Evolutionary conservation across 2,888 invertebrate genomes (phyloP).

Genomic region (Hirtodrosophila confusa): DNA sequence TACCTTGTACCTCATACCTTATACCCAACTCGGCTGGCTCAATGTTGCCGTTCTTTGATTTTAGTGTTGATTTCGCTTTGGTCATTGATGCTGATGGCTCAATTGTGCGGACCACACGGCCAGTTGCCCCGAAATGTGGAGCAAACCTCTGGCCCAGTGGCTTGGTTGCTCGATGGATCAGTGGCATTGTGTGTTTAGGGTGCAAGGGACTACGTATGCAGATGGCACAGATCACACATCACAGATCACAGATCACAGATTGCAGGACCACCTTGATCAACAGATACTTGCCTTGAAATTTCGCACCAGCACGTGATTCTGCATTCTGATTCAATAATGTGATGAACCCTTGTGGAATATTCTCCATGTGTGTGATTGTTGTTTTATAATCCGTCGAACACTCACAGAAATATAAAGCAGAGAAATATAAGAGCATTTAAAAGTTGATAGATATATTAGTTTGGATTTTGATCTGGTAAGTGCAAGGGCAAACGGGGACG

Average conservation of each 20-base stretch:
- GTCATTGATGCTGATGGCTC: constrained; percentile 73
- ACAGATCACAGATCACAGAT: constrained; percentile 3
- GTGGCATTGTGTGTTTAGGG: constrained; percentile 14
- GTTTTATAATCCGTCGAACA: too few species aligned
- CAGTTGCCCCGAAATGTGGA: constrained; percentile 68
- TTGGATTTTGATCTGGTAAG: too few species aligned
- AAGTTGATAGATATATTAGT: too few species aligned
- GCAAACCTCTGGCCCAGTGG: constrained; percentile 16
- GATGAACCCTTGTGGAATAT: too few species aligned
- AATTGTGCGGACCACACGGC: constrained; percentile 71
- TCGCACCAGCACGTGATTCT: constrained; percentile 2
- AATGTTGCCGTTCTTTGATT: constrained; percentile 1
- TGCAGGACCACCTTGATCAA: constrained; percentile 45
- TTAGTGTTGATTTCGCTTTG: constrained; percentile 43
- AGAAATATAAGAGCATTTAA: too few species aligned
- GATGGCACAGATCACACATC: constrained; percentile 40
- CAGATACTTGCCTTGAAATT: constrained; percentile 12
- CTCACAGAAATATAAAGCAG: too few species aligned
- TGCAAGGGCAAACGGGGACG: too few species aligned
- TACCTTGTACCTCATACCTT: too few species aligned
- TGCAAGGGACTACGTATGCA: constrained; percentile 55
- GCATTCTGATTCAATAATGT: background rate
- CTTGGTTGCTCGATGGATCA: too few species aligned
- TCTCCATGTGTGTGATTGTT: too few species aligned
- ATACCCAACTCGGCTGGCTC: constrained; percentile 2